Evolutionary conservation across 2,797 vertebrate species (phyloP).

Genomic region (Enteromius treurensis): DNA sequence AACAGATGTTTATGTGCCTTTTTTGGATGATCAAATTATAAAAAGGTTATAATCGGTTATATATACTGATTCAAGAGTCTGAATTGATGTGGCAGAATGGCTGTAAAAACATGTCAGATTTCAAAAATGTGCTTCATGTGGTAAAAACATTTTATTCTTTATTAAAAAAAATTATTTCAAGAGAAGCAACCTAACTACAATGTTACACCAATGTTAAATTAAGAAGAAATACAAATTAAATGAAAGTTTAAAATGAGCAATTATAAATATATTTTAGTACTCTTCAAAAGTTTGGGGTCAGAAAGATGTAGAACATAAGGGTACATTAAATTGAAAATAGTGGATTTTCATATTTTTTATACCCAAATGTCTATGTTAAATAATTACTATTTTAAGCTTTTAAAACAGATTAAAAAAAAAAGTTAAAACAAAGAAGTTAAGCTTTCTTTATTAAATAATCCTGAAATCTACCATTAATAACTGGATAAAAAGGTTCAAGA

Average conservation of each 20-base stretch:
- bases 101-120: constrained; percentile 12
- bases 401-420: too few relatives aligned
- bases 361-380: not conserved
- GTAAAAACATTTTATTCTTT: not conserved
- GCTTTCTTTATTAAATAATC: not conserved
- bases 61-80: not conserved
- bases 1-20: not conserved
- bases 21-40: not conserved
- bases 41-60: not conserved
- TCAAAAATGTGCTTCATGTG: constrained; percentile 8
- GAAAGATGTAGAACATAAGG: not conserved
- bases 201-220: not conserved
- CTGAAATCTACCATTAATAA: not conserved
- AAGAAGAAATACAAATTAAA: not conserved
- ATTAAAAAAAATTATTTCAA: not conserved
- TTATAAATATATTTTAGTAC: not conserved
- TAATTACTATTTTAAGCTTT: not conserved
- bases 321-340: not conserved
- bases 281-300: not conserved
- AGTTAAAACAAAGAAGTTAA: not conserved
- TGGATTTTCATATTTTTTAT: not conserved
- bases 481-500: too few relatives aligned
- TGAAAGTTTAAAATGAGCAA: not conserved
- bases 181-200: not conserved
- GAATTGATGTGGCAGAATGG: not conserved